Evolutionary conservation across 92 coral and sea anemone species (phyloP).

Genomic region (Virgularia gustaviana): DNA sequence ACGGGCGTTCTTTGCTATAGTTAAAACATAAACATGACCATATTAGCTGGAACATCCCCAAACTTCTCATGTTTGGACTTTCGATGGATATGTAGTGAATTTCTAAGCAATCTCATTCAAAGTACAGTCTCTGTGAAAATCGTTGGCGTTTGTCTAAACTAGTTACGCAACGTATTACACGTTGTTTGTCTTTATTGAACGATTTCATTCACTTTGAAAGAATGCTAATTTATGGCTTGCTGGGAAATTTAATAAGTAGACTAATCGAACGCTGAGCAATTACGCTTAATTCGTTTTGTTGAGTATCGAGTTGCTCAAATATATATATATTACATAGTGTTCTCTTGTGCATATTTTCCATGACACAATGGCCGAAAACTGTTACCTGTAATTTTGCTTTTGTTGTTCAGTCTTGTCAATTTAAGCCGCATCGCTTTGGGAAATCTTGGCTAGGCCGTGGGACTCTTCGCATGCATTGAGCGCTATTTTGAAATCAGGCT

Average conservation of each 20-base stretch:
- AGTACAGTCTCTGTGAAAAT: too few relatives aligned
- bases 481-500: not conserved
- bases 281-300: not conserved
- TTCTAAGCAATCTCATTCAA: too few relatives aligned
- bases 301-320: slow-evolving; percentile 7
- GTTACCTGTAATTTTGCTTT: not conserved
- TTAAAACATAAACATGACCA: too few relatives aligned
- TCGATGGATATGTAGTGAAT: too few relatives aligned
- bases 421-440: too few relatives aligned
- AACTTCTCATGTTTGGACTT: too few relatives aligned
- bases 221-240: not conserved
- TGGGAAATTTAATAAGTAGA: not conserved
- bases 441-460: too few relatives aligned
- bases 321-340: slow-evolving; percentile 14
- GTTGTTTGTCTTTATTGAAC: not conserved
- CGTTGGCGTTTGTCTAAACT: too few relatives aligned
- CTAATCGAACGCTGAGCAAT: slow-evolving; percentile 1
- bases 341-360: slow-evolving; percentile 2
- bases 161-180: too few relatives aligned
- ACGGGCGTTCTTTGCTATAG: too few relatives aligned
- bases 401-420: not conserved
- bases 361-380: not conserved
- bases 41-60: too few relatives aligned
- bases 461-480: not conserved
- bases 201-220: not conserved